Conservation (phyloP, 2,888 invertebrate species). For the Liposcelis brunnea region DNA sequence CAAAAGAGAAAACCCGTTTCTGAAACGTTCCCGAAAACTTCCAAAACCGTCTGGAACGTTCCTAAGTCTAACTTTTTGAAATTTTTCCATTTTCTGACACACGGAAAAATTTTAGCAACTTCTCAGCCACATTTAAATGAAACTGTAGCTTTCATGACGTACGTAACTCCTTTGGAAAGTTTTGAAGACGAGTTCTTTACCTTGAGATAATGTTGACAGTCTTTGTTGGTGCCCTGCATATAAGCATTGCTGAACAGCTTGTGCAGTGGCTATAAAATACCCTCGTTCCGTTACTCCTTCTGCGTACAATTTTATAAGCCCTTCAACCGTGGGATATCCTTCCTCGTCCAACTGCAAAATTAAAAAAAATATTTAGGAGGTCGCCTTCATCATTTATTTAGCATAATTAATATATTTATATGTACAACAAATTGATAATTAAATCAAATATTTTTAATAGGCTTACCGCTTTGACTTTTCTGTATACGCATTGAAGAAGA, state of each 20-base stretch:
- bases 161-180: neutral
- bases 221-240: slow-evolving; percentile 34
- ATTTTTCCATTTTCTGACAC: no score
- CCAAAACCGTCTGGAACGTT: no score
- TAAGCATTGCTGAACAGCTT: slow-evolving; percentile 50
- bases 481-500: slow-evolving; percentile 59
- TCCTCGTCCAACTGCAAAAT: slow-evolving; percentile 43
- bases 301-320: slow-evolving; percentile 52
- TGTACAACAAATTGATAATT: neutral
- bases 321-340: slow-evolving; percentile 58
- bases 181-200: slow-evolving; percentile 12
- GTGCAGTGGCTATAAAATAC: slow-evolving; percentile 55
- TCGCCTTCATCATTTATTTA: neutral
- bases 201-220: slow-evolving; percentile 20
- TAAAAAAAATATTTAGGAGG: no score
- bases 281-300: slow-evolving; percentile 62
- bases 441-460: slow-evolving; percentile 1
- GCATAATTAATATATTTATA: slow-evolving; percentile 9
- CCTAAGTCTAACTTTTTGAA: no score
- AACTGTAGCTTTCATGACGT: no score
- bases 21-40: no score
- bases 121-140: no score
- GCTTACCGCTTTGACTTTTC: slow-evolving; percentile 57
- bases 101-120: no score
- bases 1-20: no score